Conservation (phyloP, 2,113 vertebrate species). For the Hylia prasina region DNA sequence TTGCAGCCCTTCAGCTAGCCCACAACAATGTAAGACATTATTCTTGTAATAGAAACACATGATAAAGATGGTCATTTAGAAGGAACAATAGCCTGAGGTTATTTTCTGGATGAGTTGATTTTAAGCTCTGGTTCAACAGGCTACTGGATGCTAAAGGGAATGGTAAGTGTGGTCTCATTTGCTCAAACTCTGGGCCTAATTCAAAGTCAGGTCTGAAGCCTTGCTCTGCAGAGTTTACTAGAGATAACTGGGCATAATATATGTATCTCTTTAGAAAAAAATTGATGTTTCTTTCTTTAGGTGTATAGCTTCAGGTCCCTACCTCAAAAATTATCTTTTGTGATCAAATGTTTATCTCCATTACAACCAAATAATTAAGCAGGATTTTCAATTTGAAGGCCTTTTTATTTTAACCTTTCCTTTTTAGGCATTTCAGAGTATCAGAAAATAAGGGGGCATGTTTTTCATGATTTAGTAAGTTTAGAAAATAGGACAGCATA, state of each 20-base stretch:
- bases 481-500: neutral
- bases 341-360: neutral
- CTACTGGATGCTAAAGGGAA: neutral
- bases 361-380: neutral
- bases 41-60: neutral
- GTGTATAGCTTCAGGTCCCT: neutral
- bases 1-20: neutral
- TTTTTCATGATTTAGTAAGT: neutral
- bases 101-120: neutral
- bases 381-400: neutral
- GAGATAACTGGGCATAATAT: neutral
- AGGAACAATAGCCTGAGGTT: neutral
- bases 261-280: rapidly evolving
- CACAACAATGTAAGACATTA: neutral
- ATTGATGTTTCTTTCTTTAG: too few species aligned
- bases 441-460: neutral
- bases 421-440: neutral
- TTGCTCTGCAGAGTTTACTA: neutral
- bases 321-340: neutral
- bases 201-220: neutral
- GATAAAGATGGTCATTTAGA: neutral
- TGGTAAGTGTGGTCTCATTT: neutral
- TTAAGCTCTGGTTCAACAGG: neutral
- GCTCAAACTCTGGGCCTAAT: neutral
- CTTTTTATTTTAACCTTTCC: neutral